Percentiles rank a stretch among this genome's conserved stretches.
phyloP scores from a whole-genome alignment of 2,113 vertebrate genomes.

The Tragelaphus buxtoni region DNA sequence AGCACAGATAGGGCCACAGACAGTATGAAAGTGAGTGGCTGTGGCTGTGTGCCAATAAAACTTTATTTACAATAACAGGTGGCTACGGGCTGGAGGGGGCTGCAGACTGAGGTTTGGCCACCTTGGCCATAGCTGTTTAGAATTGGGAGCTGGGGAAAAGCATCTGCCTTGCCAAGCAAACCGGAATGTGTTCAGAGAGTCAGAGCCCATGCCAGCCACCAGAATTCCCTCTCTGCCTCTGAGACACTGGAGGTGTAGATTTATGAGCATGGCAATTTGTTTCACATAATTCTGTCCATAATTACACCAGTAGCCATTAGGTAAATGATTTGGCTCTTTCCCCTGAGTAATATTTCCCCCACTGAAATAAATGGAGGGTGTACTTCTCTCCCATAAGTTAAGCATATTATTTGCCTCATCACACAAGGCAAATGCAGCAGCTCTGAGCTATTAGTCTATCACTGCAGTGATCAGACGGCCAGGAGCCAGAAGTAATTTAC shows the following conservation, averaged over 20 bases:
- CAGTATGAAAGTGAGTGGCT: neutral
- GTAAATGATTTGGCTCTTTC: constrained; percentile 67
- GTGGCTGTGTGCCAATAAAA: neutral
- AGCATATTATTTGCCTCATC: constrained; percentile 74
- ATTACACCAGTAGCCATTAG: constrained; percentile 67
- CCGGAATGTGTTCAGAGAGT: neutral
- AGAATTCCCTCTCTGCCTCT: neutral
- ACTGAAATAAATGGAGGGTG: constrained; percentile 71
- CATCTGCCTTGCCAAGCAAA: neutral
- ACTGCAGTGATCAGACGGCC: constrained; percentile 58
- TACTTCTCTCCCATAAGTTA: constrained; percentile 65
- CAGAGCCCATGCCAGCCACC: neutral
- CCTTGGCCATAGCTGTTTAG: neutral
- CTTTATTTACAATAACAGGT: constrained; percentile 1
- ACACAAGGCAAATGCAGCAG: constrained; percentile 64
- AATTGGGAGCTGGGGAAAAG: neutral
- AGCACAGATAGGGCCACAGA: neutral
- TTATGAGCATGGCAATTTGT: constrained; percentile 61
- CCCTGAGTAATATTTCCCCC: constrained; percentile 54
- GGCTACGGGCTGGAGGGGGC: too few relatives aligned
- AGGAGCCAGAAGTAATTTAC: constrained; percentile 72
- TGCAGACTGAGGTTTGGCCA: neutral
- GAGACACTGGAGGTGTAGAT: constrained; percentile 46
- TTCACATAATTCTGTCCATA: constrained; percentile 69
- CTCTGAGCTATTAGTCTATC: constrained; percentile 69